A percentile compares a stretch with the other conserved stretches of the same genome.
Conservation (phyloP, 2,113 vertebrate species). For the Isurus oxyrinchus region DNA sequence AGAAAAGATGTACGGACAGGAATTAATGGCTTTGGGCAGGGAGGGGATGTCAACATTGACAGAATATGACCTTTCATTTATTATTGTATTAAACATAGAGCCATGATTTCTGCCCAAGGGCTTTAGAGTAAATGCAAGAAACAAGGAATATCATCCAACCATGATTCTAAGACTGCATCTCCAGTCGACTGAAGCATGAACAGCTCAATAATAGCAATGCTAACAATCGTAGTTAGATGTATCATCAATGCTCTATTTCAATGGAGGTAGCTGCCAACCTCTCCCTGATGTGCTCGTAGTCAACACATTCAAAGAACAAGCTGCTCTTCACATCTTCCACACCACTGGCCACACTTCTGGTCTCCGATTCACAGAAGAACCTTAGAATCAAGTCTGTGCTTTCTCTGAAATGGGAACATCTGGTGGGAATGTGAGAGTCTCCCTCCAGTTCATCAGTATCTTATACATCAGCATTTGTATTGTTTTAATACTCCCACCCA, state of each 20-base stretch:
- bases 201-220: background rate
- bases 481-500: background rate
- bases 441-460: constrained; percentile 98
- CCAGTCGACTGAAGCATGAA: background rate
- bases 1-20: background rate
- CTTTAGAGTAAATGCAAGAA: background rate
- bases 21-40: background rate
- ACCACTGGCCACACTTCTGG: constrained; percentile 77
- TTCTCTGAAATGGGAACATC: constrained; percentile 97
- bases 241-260: constrained; percentile 97
- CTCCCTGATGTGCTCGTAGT: constrained; percentile 98
- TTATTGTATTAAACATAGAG: background rate
- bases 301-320: constrained; percentile 92
- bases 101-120: background rate
- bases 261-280: constrained; percentile 92
- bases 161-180: background rate
- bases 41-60: background rate
- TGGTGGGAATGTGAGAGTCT: constrained; percentile 87
- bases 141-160: background rate
- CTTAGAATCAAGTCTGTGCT: constrained; percentile 93
- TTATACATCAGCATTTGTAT: constrained; percentile 66
- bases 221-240: constrained; percentile 85
- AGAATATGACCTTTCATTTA: background rate
- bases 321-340: constrained; percentile 94
- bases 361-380: constrained; percentile 96